Base-by-base conservation (phyloP, 2,797 vertebrate species). In the Macrochelys suwanniensis region DNA sequence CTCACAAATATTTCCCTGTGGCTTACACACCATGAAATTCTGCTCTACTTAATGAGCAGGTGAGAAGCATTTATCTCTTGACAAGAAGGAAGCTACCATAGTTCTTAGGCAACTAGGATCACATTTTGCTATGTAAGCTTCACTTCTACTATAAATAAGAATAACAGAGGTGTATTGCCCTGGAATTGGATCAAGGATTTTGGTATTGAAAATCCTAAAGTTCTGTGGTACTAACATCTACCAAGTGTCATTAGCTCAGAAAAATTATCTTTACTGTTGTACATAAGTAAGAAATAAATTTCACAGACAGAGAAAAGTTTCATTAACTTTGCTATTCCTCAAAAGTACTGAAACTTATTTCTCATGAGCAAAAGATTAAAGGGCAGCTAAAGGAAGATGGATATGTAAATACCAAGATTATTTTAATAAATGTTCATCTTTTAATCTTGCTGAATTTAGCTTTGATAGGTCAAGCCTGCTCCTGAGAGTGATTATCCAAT, bases 361-460 rank as follows among this genome's bases (percentile, higher is more conserved):
- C 56, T 83, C 23, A 89, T 90, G 77, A 49, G 81, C 7, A 16
- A 26, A 88, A 53, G 23, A 88, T 82, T 91, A 86, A 80, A 82
- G 83, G 92, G 54, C 61, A 94, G 84, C 68, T 68, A 80, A 90
- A 93, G 53, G 13, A 76, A 83, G 61, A 87, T 82, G 13, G 76
- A 96, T 93, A 84, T 82, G 10, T 84, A 95, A 96, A 82, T 81
- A 89, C 11, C 91, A 92, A 95, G 37, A 71, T 84, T 53, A 51
- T 51, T 93, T 85, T 57, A 31, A 81, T 90, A 79, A 95, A 87
- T 86, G 57, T 79, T 96, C 7, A 59, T 42, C 71, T 56, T 95
- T 97, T 92, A 74, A 78, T 82, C 50, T 91, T 88, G 54, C 83
- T 90, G 61, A 82, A 83, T 59, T 97, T 53, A 84, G 23, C 89